Base-by-base conservation (phyloP, 1,140 invertebrate species). In the Heterodera schachtii region DNA sequence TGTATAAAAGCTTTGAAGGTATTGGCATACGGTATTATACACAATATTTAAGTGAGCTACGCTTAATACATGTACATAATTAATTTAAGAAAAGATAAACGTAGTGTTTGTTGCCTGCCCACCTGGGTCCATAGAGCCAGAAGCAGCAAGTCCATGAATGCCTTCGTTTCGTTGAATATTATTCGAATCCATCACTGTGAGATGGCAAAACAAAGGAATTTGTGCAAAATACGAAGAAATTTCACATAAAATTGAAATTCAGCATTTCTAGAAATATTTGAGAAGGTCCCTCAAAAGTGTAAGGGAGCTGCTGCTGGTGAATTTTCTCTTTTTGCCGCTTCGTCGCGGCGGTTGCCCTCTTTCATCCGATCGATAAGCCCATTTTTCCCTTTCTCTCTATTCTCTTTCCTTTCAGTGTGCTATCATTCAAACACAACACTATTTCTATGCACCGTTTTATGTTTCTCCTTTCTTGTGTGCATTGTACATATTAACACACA, bases 241-340 rank as follows among this genome's bases (percentile, higher is more conserved):
- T 52, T 52, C 11, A 11, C 11, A 52, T 11, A 11, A 31, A 52
- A 52, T 52, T 52, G 49, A 52, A 8, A 6, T 0, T 16, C 57
- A 3, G 13, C 5, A 19, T 64, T 64, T 64, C 57, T n/a, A 46
- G 69, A 46, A 71, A 71, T 71, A 71, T 71, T 71, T 71, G n/a
- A 71, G 69, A 71, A 71, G 69, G 69, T 71, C 69, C 69, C 69
- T 71, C 69, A 41, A 41, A 46, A 43, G 31, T 71, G 69, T 43
- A 71, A 71, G 43, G 16, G 57, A 64, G 16, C 11, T 64, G 31
- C 4, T 46, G 31, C 31, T 46, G 31, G 19, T 41, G 19, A 4
- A 11, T 46, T 19, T 11, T 21, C 19, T 71, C 41, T 71, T 71
- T 11, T 19, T 71, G 69, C 69, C 69, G 69, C n/a, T 46, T n/a